Conservation (phyloP, 2,888 invertebrate genomes). For the Perithous albicinctus region DNA sequence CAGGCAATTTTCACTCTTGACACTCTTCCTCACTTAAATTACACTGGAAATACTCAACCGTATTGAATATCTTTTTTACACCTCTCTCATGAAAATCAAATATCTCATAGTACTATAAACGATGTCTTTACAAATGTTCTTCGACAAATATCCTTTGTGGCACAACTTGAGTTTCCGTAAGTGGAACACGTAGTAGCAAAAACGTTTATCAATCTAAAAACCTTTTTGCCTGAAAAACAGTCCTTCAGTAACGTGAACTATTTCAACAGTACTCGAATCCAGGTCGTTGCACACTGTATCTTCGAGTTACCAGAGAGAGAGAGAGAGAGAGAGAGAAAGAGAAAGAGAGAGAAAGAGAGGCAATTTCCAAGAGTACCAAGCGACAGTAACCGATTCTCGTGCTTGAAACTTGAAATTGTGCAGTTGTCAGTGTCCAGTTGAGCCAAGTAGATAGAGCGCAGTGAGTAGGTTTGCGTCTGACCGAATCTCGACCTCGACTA, state of each 20-base stretch:
- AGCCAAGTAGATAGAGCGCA: neutral
- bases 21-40: conserved; percentile 46
- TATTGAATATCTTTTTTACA: conserved; percentile 17
- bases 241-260: conserved; percentile 24
- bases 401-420: neutral
- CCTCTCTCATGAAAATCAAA: neutral
- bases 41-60: conserved; percentile 30
- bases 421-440: neutral
- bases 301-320: conserved; percentile 44
- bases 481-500: conserved; percentile 31
- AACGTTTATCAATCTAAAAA: neutral
- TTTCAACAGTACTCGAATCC: conserved; percentile 46
- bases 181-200: neutral
- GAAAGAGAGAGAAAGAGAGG: neutral
- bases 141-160: neutral
- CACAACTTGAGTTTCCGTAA: conserved; percentile 1
- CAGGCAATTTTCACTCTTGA: conserved; percentile 28
- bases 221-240: conserved; percentile 1
- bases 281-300: conserved; percentile 49
- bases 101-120: neutral
- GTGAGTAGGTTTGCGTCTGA: conserved; percentile 12
- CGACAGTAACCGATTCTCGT: conserved; percentile 21
- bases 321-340: neutral
- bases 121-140: conserved; percentile 1
- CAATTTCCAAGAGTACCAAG: conserved; percentile 37